These are phyloP conservation scores for Gavialis gangeticus DNA, from an alignment of 2,113 vertebrate species.

Conservation along the genomic window DNA sequence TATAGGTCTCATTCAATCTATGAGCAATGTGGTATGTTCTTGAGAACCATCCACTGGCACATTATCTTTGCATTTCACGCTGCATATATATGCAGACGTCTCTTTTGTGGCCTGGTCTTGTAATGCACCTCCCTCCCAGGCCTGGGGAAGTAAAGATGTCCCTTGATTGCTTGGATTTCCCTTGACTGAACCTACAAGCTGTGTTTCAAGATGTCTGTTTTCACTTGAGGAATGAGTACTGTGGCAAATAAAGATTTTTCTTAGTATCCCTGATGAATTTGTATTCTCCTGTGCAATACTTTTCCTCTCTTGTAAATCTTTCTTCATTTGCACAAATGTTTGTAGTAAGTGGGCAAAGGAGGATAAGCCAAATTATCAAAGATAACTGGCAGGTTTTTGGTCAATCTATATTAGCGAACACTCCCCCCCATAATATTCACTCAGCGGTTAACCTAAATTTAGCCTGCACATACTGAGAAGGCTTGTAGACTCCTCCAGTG, in stretches of 20 bases:
- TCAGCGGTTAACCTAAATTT: slow-evolving; percentile 10
- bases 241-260: no score
- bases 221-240: not conserved
- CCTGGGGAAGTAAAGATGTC: not conserved
- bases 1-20: not conserved
- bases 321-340: not conserved
- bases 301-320: not conserved
- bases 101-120: not conserved
- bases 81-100: not conserved
- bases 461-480: not conserved
- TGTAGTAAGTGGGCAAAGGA: not conserved
- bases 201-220: not conserved
- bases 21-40: fast-evolving
- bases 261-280: no score
- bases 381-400: not conserved
- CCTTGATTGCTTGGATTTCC: not conserved
- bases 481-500: slow-evolving; percentile 12
- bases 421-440: not conserved
- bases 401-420: fast-evolving
- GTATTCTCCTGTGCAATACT: fast-evolving
- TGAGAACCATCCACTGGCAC: fast-evolving
- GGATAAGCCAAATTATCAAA: not conserved
- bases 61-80: not conserved
- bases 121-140: not conserved
- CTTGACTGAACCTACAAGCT: not conserved